Conservation (phyloP, 2,888 invertebrate species). For the Phrixothrix hirtus region DNA sequence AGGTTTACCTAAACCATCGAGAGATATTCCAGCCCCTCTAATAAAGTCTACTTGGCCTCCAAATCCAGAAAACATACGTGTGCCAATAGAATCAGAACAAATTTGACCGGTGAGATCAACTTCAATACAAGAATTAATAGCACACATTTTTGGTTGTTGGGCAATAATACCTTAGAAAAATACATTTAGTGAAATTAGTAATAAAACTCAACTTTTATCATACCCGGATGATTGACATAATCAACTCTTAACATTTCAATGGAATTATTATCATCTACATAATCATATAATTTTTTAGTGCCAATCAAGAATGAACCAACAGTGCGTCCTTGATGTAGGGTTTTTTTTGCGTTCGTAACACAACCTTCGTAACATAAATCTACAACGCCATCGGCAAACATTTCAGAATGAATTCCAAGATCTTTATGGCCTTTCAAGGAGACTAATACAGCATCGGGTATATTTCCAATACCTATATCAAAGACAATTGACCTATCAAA, state of each 20-base stretch:
- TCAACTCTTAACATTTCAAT: slow-evolving; percentile 87
- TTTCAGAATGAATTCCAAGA: slow-evolving; percentile 94
- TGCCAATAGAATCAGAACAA: slow-evolving; percentile 90
- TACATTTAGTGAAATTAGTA: too few species aligned
- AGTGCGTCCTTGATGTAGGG: slow-evolving; percentile 81
- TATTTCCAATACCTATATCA: slow-evolving; percentile 92
- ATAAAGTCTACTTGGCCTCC: slow-evolving; percentile 96
- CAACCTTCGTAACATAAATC: slow-evolving; percentile 84
- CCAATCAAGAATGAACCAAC: slow-evolving; percentile 94
- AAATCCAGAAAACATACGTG: slow-evolving; percentile 78
- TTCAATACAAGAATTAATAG: slow-evolving; percentile 96
- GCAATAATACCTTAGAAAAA: slow-evolving; percentile 77
- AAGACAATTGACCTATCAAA: too few species aligned
- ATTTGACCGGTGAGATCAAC: slow-evolving; percentile 94
- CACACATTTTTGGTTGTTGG: slow-evolving; percentile 88
- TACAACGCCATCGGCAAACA: slow-evolving; percentile 94
- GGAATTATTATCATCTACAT: slow-evolving; percentile 92
- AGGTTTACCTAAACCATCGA: slow-evolving; percentile 86
- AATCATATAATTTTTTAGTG: slow-evolving; percentile 83
- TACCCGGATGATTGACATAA: slow-evolving; percentile 89
- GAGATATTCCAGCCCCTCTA: slow-evolving; percentile 82
- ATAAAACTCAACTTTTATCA: too few species aligned
- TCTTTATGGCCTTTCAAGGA: slow-evolving; percentile 84
- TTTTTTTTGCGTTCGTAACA: slow-evolving; percentile 86
- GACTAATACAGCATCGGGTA: slow-evolving; percentile 90